Conservation (phyloP, 2,113 vertebrate species). For the Heliornis fulica region DNA sequence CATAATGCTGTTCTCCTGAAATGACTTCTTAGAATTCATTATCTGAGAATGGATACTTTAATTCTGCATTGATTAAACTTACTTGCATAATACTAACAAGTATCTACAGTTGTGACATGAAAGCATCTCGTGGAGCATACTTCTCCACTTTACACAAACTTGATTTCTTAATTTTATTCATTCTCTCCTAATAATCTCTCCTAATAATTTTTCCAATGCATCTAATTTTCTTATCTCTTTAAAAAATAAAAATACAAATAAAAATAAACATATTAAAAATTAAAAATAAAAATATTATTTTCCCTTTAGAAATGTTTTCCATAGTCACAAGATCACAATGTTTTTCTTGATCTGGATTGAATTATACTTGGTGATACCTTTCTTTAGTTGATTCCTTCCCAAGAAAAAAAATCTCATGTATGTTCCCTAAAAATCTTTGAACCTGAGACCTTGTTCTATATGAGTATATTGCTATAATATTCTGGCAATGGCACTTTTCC, state of each 20-base stretch:
- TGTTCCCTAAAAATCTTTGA: neutral
- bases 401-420: neutral
- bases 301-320: neutral
- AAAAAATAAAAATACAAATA: too few species aligned
- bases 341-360: neutral
- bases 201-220: neutral
- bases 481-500: neutral
- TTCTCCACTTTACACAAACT: too few species aligned
- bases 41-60: neutral
- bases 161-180: neutral
- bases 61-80: neutral
- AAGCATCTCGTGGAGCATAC: neutral
- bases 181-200: neutral
- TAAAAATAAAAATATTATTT: neutral
- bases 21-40: neutral
- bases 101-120: neutral
- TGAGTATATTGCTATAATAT: neutral
- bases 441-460: neutral
- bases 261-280: too few species aligned
- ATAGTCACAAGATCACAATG: neutral
- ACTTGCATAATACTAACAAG: neutral
- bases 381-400: neutral
- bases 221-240: neutral
- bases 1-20: neutral
- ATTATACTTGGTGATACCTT: neutral